Conservation (phyloP, 1,140 invertebrate genomes). For the Magallana ariakensis region DNA sequence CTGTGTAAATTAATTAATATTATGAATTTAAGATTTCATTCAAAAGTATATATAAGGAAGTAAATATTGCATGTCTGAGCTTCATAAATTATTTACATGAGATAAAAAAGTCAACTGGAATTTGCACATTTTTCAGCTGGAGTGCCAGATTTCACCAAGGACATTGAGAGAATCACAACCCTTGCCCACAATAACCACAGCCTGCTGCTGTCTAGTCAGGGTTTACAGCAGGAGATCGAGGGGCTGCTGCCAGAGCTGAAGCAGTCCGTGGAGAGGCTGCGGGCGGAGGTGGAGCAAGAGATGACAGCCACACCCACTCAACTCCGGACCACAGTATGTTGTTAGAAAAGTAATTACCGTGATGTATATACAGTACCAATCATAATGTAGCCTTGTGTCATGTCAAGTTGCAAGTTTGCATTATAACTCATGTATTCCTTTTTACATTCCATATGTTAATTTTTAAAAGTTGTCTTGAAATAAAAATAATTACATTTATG, state of each 20-base stretch:
- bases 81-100: too few relatives aligned
- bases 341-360: slow-evolving; percentile 2
- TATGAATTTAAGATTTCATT: too few relatives aligned
- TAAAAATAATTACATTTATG: too few relatives aligned
- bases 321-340: slow-evolving; percentile 34
- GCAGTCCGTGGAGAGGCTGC: slow-evolving; percentile 39
- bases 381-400: too few relatives aligned
- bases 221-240: slow-evolving; percentile 48
- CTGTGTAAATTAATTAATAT: too few relatives aligned
- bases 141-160: slow-evolving; percentile 59
- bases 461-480: too few relatives aligned
- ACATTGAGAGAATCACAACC: slow-evolving; percentile 48
- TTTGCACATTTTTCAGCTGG: slow-evolving; percentile 46
- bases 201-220: slow-evolving; percentile 54
- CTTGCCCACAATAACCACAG: slow-evolving; percentile 64
- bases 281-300: neutral
- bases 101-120: too few relatives aligned
- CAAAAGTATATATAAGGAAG: too few relatives aligned
- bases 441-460: too few relatives aligned
- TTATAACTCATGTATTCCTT: too few relatives aligned
- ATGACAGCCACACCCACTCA: neutral
- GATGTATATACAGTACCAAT: neutral
- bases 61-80: too few relatives aligned
- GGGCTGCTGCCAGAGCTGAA: slow-evolving; percentile 52
- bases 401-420: too few relatives aligned